Percentiles rank a stretch among this genome's conserved stretches.
Evolutionary conservation across 2,113 vertebrate species (phyloP).

Genomic region (Speoplatyrhinus poulsoni): DNA sequence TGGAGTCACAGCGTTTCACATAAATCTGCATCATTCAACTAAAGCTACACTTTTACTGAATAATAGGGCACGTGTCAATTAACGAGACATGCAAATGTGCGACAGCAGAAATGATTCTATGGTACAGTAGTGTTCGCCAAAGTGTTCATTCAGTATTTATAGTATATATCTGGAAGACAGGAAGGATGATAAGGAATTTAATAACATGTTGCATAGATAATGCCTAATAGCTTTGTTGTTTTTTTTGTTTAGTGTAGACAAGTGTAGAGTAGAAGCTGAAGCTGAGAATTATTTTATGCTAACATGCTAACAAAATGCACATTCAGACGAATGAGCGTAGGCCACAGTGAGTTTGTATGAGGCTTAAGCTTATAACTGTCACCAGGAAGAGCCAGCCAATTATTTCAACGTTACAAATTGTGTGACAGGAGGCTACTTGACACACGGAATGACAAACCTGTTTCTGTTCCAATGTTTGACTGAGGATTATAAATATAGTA

Average conservation of each 20-base stretch:
- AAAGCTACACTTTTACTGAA: conserved; percentile 22
- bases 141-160: conserved; percentile 47
- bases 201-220: background rate
- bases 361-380: background rate
- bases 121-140: background rate
- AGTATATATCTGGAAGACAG: conserved; percentile 33
- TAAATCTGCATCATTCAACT: conserved; percentile 45
- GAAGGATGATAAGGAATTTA: too few relatives aligned
- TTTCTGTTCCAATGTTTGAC: background rate
- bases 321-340: too few relatives aligned
- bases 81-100: conserved; percentile 38
- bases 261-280: too few relatives aligned
- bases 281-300: too few relatives aligned
- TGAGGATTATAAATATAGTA: background rate
- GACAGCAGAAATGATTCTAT: conserved; percentile 11
- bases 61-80: conserved; percentile 29
- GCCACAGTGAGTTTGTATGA: background rate
- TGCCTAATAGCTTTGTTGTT: conserved; percentile 22
- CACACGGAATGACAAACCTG: background rate
- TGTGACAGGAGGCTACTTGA: background rate
- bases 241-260: too few relatives aligned
- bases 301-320: too few relatives aligned
- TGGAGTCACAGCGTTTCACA: conserved; percentile 37
- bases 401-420: background rate
- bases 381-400: background rate